Base-by-base conservation (phyloP, 2,888 invertebrate genomes). In the Carcina quercana region DNA sequence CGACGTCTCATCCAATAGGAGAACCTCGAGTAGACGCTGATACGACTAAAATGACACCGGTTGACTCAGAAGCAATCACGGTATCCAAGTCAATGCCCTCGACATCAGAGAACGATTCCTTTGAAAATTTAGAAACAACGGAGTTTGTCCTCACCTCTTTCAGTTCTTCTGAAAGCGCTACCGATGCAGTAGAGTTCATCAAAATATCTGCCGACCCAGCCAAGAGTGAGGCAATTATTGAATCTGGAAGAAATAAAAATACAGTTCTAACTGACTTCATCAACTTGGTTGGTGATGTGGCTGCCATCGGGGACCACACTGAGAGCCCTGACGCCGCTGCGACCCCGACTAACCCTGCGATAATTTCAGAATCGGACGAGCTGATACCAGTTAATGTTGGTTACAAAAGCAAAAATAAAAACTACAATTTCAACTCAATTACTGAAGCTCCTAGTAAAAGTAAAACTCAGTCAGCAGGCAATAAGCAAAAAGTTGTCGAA, bases 321-420 rank as follows among this genome's bases (percentile, higher is more conserved):
- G 70, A 69, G 2, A 47, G 44, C 3, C 54, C 70, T 0, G 43
- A 45, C 2, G 27, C 36, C 1, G 37, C 38, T 7, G 29, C 8
- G 2, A 26, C n/a, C 26, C 14, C 19, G 13, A 4, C 47, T 1
- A 50, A 42, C 5, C 37, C 67, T 3, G 59, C 67, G 5, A 60
- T 59, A 21, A 66, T 71, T 33, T 64, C 76, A 2, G 75, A 79
- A 26, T 82, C 82, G 1, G 82, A 83, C 38, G 82, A 83, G 42
- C 46, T 83, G 5, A 73, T 83, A 30, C 80, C 76, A 7, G 74
- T 82, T 0, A 82, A 80, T 30, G 63, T 69, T 3, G 80, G 74
- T 1, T 80, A 83, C 39, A 83, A 82, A 34, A 82, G 82, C 31
- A 82, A 82, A 56, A 80, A 82, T 36, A 82, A 58, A 31, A 80